Conservation (phyloP, 1,140 invertebrate species). For the Halesus radiatus region DNA sequence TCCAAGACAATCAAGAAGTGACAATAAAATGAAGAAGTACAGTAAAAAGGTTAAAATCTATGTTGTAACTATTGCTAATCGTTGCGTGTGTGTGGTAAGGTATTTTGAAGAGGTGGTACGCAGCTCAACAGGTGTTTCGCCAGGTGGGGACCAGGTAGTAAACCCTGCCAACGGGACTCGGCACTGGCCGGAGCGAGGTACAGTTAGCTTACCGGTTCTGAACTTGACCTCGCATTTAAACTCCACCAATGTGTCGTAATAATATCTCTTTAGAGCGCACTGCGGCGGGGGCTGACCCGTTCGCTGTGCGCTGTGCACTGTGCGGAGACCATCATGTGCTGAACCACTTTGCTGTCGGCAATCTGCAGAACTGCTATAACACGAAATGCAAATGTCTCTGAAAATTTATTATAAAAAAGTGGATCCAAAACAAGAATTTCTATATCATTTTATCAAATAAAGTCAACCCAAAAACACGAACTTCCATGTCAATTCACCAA, state of each 20-base stretch:
- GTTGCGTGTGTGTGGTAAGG: not conserved
- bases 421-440: too few species aligned
- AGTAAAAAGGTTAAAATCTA: not conserved
- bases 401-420: too few species aligned
- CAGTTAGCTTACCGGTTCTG: slow-evolving; percentile 36
- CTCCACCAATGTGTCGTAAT: slow-evolving; percentile 39
- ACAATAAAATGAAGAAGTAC: not conserved
- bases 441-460: too few species aligned
- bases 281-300: slow-evolving; percentile 1
- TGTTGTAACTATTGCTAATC: too few species aligned
- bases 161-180: slow-evolving; percentile 1
- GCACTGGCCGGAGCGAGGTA: slow-evolving; percentile 22
- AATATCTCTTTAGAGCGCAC: slow-evolving; percentile 14
- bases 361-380: too few species aligned
- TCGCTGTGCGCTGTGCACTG: not conserved
- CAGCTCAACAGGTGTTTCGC: not conserved
- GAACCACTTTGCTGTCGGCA: not conserved
- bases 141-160: not conserved
- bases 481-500: too few species aligned
- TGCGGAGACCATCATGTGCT: not conserved
- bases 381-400: too few species aligned
- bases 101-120: not conserved
- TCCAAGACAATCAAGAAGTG: not conserved
- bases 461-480: too few species aligned
- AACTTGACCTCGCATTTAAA: slow-evolving; percentile 34